A percentile compares a stretch with the other conserved stretches of the same genome.
phyloP scores from a whole-genome alignment of 2,888 invertebrate genomes.

The Epirrhoe alternata region DNA sequence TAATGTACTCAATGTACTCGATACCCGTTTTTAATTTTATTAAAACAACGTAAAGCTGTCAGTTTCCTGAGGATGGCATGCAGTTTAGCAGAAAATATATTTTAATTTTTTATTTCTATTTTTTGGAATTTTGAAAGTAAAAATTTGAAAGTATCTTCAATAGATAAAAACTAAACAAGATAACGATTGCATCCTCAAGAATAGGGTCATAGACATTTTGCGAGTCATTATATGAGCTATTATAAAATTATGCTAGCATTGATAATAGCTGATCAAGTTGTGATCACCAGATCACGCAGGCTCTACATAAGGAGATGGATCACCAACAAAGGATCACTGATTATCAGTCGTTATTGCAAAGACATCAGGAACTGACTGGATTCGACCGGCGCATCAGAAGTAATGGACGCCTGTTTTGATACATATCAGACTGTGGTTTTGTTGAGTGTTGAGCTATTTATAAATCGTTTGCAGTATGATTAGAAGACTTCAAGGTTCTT shows the following conservation, averaged over 20 bases:
- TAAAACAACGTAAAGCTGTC: not conserved
- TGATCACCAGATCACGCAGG: no score
- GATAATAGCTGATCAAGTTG: no score
- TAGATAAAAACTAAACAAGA: no score
- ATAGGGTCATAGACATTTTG: no score
- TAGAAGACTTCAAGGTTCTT: not conserved
- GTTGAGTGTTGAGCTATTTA: not conserved
- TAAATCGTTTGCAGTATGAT: not conserved
- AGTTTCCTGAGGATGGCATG: not conserved
- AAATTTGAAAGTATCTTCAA: no score
- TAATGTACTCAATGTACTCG: constrained; percentile 5
- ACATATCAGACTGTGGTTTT: not conserved
- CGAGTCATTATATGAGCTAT: no score
- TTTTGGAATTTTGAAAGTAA: no score
- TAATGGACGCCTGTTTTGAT: not conserved
- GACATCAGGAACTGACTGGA: not conserved
- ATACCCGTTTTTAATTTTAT: constrained; percentile 2
- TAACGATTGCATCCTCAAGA: no score
- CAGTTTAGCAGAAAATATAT: no score
- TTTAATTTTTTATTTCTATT: no score
- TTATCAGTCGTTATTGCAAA: not conserved
- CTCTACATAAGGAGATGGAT: not conserved
- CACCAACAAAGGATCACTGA: not conserved
- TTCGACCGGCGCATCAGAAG: not conserved
- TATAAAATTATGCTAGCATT: no score